Evolutionary conservation across 2,888 invertebrate species (phyloP), one percentile per base, ranked within the genome.

Genomic region (Leuctra nigra): DNA sequence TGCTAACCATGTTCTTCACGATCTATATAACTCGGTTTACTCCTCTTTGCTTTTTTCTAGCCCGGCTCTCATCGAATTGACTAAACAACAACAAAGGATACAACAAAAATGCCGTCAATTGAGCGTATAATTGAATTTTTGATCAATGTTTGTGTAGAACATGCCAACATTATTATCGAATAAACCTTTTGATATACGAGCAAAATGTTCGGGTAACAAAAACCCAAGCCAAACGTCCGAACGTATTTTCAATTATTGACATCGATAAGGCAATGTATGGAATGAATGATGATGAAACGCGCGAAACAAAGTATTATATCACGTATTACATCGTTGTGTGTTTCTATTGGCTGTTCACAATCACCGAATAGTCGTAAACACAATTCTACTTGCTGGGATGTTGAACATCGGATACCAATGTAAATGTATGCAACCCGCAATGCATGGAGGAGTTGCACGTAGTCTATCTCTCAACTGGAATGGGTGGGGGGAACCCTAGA

Each of bases 101-200:
- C 44, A 33, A 50, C 50, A 50, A 35, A 50, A 50, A 33, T 50
- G 20, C 50, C 50, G 33, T 50, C 50, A 50, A 50, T 50, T 50
- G 50, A 33, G 50, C 33, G 50, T 29, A 35, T 50, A 50, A 50
- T 50, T 50, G 50, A 50, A 50, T 50, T 50, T 50, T 50, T 50
- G 50, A 50, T 50, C 35, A 50, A 50, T 50, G 50, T 50, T 50
- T 41, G 41, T 18, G 33, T 18, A 50, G 33, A 50, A 20, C 50
- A 24, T 48, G 48, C 33, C 16, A 20, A 50, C 50, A 50, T 29
- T 50, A 35, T 50, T 50, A 50, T 35, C 50, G 50, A 20, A 50
- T 50, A 35, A 16, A 33, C 20, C n/a, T 35, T 11, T 20, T 50
- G 50, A 50, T 50, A 20, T 50, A 50, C 35, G 50, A 50, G 20